phyloP scores from a whole-genome alignment of 2,797 vertebrate genomes.

The Acipenser oxyrinchus region DNA sequence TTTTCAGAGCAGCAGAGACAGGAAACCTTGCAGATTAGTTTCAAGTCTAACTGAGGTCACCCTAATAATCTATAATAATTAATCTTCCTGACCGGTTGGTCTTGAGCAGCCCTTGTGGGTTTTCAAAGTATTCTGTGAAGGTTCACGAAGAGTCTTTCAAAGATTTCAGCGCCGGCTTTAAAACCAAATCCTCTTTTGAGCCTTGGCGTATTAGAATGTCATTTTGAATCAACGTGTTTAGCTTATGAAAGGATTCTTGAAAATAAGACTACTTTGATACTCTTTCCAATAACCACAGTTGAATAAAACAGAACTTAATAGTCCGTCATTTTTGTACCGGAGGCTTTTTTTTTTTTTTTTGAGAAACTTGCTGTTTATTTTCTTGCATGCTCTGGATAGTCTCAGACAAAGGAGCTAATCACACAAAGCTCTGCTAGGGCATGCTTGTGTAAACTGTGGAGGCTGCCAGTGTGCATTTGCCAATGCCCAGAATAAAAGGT shows the following conservation, averaged over 20 bases:
- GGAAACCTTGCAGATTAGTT: no score
- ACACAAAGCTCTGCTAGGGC: not conserved
- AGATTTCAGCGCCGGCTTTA: not conserved
- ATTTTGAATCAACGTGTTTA: slow-evolving; percentile 1
- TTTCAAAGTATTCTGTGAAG: not conserved
- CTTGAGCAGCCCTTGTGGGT: not conserved
- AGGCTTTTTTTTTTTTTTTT: not conserved
- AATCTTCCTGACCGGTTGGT: no score
- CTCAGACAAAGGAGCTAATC: not conserved
- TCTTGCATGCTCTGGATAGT: not conserved
- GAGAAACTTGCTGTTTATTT: not conserved
- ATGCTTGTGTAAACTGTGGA: not conserved
- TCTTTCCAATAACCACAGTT: slow-evolving; percentile 4
- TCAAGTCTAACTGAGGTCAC: no score
- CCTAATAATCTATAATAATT: no score
- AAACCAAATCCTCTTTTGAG: not conserved
- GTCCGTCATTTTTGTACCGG: not conserved
- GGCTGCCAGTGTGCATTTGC: not conserved
- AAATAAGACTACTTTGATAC: not conserved
- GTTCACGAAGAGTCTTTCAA: not conserved
- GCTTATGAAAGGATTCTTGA: not conserved
- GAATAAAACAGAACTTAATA: slow-evolving; percentile 2
- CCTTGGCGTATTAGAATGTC: not conserved
- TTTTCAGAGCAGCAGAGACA: no score
- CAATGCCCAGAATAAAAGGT: not conserved